Evolutionary conservation across 2,888 invertebrate genomes (phyloP), one percentile per base, ranked within the genome.

Genomic region (Diachrysia chrysitis): DNA sequence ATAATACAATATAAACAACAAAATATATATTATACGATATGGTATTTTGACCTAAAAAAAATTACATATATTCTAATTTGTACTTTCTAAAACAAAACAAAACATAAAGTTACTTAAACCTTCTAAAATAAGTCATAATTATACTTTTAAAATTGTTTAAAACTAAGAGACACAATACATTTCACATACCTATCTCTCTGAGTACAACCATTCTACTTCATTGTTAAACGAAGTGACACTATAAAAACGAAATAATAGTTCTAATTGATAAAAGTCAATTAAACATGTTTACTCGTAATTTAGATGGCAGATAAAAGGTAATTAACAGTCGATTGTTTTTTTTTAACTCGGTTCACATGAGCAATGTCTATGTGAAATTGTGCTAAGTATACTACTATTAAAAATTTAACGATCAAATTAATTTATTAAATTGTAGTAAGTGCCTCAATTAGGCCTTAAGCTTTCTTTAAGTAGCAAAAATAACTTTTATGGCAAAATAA

Each of bases 251-350:
- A 72, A 72, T 78, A 83, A 81, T 72, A 71, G 77, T 70, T 84
- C 83, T 83, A 87, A 86, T 87, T 87, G 85, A 85, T 83, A 83
- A 85, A 86, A 73, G 64, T 74, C 81, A 82, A 85, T 84, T 85
- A 86, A 80, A 85, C 83, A 79, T 83, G 84, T 84, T 84, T 79
- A 83, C 77, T 82, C 73, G 83, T 83, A 71, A 82, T 83, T 81
- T 81, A 82, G 80, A 85, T 82, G 79, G 64, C 69, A 78, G 79
- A 84, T 83, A 83, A 85, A 86, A 83, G 70, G 74, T 78, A 86
- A 83, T 80, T 77, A 79, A 82, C 75, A 73, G 80, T 69, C 79
- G 78, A 85, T 85, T 86, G 85, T 85, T 83, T 60, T 61, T 69
- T 71, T 63, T 78, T 75, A 80, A 66, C 73, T 66, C 68, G 66